A percentile compares a stretch with the other conserved stretches of the same genome.
These are phyloP conservation scores for Tenebrosternarchus preto DNA, from an alignment of 2,113 vertebrate genomes.

Conservation along the genomic window DNA sequence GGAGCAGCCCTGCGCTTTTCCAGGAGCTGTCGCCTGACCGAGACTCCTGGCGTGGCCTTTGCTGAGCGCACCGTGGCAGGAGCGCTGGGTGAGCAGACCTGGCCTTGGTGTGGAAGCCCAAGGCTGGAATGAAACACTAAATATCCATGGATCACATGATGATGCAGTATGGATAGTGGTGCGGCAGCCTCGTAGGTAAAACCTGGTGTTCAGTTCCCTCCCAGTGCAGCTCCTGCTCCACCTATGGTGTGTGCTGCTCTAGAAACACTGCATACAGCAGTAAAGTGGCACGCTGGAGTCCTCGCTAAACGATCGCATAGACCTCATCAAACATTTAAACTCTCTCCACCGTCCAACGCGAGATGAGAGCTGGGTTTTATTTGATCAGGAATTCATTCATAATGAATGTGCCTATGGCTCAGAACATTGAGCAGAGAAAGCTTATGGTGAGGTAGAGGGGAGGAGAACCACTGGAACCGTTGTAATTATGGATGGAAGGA, in stretches of 20 bases:
- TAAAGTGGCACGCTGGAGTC: conserved; percentile 50
- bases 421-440: conserved; percentile 2
- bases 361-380: conserved; percentile 68
- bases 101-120: no score
- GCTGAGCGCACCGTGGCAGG: conserved; percentile 58
- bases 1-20: conserved; percentile 61
- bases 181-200: no score
- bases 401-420: conserved; percentile 59
- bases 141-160: background rate
- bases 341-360: conserved; percentile 66
- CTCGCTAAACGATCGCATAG: conserved; percentile 65
- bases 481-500: conserved; percentile 61
- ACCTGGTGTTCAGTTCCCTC: no score
- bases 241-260: conserved; percentile 37
- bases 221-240: background rate
- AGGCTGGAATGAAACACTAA: conserved; percentile 24
- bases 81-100: conserved; percentile 58
- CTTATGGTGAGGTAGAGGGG: background rate
- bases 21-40: conserved; percentile 61
- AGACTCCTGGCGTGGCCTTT: no score
- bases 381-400: conserved; percentile 73
- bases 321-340: conserved; percentile 72
- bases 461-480: conserved; percentile 49
- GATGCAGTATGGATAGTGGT: background rate
- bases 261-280: conserved; percentile 55